These are phyloP conservation scores for Tribolium madens DNA, from an alignment of 1,140 invertebrate species.

Conservation along the genomic window DNA sequence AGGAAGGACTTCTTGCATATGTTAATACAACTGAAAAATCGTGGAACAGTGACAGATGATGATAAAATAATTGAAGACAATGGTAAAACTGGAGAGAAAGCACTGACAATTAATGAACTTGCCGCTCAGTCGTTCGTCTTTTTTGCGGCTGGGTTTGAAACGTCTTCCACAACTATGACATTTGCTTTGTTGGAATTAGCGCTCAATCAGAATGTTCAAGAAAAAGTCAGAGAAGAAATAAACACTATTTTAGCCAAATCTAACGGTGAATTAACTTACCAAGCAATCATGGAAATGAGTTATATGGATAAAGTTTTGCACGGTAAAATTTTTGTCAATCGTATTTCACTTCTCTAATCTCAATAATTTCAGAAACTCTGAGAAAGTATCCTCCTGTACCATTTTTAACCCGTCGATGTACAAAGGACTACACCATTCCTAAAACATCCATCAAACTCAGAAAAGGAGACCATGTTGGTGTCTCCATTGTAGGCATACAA, in stretches of 20 bases:
- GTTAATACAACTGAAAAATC: slow-evolving; percentile 58
- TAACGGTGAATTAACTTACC: slow-evolving; percentile 50
- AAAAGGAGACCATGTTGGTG: slow-evolving; percentile 71
- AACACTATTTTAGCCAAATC: neutral
- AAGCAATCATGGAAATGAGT: neutral
- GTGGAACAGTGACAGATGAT: slow-evolving; percentile 34
- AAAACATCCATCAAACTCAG: slow-evolving; percentile 62
- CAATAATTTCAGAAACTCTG: slow-evolving; percentile 68
- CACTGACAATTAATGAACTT: slow-evolving; percentile 60
- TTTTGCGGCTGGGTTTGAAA: slow-evolving; percentile 73
- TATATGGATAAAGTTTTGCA: neutral
- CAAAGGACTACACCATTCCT: slow-evolving; percentile 66
- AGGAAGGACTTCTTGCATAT: slow-evolving; percentile 63
- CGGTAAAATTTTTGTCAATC: neutral
- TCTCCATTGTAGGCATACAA: slow-evolving; percentile 68
- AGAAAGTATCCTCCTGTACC: slow-evolving; percentile 69
- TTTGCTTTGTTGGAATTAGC: slow-evolving; percentile 70
- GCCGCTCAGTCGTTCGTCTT: slow-evolving; percentile 70
- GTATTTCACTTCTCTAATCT: too few species aligned
- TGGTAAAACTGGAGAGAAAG: neutral
- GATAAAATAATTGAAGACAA: neutral
- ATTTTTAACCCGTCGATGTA: slow-evolving; percentile 67
- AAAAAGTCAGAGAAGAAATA: neutral
- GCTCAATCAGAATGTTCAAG: slow-evolving; percentile 65
- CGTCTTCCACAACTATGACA: slow-evolving; percentile 70